These are phyloP conservation scores for Epinephelus malabaricus DNA, from an alignment of 2,797 vertebrate species.

Conservation along the genomic window DNA sequence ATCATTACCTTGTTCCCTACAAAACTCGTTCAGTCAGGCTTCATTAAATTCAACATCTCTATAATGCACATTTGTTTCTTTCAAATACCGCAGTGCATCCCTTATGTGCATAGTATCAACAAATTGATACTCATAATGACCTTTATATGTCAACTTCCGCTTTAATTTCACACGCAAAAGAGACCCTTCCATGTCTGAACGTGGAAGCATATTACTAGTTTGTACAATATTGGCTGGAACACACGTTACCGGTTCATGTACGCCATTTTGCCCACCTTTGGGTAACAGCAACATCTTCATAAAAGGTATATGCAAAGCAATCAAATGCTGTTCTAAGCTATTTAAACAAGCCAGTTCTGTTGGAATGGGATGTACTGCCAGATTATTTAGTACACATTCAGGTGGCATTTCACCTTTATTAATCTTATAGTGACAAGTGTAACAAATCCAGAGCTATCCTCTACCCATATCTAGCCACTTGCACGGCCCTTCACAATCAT, in stretches of 20 bases:
- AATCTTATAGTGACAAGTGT: background rate
- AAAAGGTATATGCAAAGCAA: background rate
- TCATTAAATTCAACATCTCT: conserved; percentile 19
- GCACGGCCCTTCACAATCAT: background rate
- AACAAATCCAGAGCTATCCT: background rate
- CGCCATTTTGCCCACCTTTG: background rate
- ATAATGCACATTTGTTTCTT: conserved; percentile 11
- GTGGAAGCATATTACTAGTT: background rate
- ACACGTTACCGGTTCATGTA: background rate
- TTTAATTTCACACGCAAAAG: conserved; percentile 24
- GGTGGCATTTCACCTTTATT: background rate
- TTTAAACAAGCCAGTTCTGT: background rate
- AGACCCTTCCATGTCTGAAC: background rate
- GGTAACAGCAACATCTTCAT: background rate
- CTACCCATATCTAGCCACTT: background rate
- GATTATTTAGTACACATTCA: background rate
- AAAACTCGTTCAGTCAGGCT: conserved; percentile 1
- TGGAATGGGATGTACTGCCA: background rate
- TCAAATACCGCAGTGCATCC: conserved; percentile 5
- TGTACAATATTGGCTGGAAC: background rate
- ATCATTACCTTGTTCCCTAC: background rate
- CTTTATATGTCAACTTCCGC: background rate
- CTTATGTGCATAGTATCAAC: conserved; percentile 19
- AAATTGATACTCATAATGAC: conserved; percentile 29
- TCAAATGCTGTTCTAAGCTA: background rate